Conservation (phyloP, 2,888 invertebrate genomes). For the Flexamia atlantica region DNA sequence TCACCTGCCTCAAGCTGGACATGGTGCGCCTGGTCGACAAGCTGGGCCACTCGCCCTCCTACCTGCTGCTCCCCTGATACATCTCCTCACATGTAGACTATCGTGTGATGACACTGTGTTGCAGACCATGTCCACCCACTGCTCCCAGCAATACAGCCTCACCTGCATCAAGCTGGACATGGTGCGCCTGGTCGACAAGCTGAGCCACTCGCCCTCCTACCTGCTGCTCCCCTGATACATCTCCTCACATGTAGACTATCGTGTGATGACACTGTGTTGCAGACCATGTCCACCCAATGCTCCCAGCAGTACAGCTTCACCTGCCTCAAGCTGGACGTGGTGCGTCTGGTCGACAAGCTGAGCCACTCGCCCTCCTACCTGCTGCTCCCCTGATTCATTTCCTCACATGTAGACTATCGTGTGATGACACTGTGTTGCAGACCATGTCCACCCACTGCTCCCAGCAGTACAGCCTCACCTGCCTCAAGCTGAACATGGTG, state of each 20-base stretch:
- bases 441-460: conserved; percentile 75
- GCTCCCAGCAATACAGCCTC: conserved; percentile 80
- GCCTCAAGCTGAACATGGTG: conserved; percentile 87
- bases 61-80: too few relatives aligned
- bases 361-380: conserved; percentile 84
- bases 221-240: too few relatives aligned
- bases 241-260: too few relatives aligned
- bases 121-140: conserved; percentile 70
- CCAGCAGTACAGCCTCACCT: conserved; percentile 82
- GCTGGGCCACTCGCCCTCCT: conserved; percentile 82
- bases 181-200: conserved; percentile 85
- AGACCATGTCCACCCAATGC: too few relatives aligned
- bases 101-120: neutral
- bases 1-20: conserved; percentile 88
- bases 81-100: too few relatives aligned
- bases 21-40: conserved; percentile 87
- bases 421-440: too few relatives aligned
- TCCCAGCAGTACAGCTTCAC: conserved; percentile 81
- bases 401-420: too few relatives aligned
- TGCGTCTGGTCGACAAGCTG: conserved; percentile 86
- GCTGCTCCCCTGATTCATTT: too few relatives aligned
- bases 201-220: conserved; percentile 85
- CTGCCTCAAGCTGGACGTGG: conserved; percentile 87
- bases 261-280: too few relatives aligned
- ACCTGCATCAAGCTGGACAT: conserved; percentile 89